These are phyloP conservation scores for Dolichomitus sp. DNA, from an alignment of 2,888 invertebrate species.

Conservation along the genomic window DNA sequence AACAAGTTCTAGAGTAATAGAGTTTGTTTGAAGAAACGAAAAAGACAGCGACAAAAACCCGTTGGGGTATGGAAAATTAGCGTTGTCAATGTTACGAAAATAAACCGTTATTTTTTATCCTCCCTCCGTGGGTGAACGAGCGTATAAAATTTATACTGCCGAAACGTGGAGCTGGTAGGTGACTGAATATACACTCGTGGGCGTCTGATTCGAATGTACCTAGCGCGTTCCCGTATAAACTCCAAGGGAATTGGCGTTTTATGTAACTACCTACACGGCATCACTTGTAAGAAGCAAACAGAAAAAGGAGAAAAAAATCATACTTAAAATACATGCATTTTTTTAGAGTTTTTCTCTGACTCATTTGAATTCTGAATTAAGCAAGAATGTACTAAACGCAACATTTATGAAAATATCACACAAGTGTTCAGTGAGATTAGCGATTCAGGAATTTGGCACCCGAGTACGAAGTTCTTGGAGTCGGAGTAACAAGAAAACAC, in stretches of 20 bases:
- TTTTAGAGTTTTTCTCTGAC: neutral
- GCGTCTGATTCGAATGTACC: neutral
- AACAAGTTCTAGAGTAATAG: neutral
- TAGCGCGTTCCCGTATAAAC: neutral
- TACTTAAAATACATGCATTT: neutral
- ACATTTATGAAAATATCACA: conserved; percentile 17
- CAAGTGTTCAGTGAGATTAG: conserved; percentile 21
- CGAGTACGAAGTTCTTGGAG: conserved; percentile 26
- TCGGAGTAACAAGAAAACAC: conserved; percentile 39
- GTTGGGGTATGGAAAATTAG: conserved; percentile 15
- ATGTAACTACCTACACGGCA: too few relatives aligned
- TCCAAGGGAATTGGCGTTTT: too few relatives aligned
- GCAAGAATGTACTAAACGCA: neutral
- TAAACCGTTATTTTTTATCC: conserved; percentile 55
- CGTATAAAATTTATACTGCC: conserved; percentile 27
- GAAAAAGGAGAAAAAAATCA: too few relatives aligned
- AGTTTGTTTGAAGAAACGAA: neutral
- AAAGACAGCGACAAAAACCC: conserved; percentile 33
- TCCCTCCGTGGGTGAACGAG: conserved; percentile 26
- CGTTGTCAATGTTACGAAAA: conserved; percentile 28
- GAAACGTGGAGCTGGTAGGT: neutral
- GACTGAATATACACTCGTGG: neutral
- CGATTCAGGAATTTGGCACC: conserved; percentile 61
- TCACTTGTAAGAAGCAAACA: too few relatives aligned
- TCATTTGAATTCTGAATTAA: neutral